Percentiles rank a stretch among this genome's conserved stretches.
Conservation (phyloP, 1,140 invertebrate genomes). For the Megalonaias nervosa region DNA sequence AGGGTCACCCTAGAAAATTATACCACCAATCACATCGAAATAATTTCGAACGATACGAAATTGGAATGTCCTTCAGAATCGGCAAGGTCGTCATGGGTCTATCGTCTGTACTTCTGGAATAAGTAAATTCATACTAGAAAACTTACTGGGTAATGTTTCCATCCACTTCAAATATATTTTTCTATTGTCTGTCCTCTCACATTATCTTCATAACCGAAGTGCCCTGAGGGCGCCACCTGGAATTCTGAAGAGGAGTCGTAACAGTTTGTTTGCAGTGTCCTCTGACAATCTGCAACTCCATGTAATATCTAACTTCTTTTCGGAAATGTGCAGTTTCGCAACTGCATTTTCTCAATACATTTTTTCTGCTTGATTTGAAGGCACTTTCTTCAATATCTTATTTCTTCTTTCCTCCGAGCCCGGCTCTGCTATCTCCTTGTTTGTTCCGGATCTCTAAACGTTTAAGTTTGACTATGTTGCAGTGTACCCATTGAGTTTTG, state of each 20-base stretch:
- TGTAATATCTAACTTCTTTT: constrained; percentile 47
- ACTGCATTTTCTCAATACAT: constrained; percentile 18
- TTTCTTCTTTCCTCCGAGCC: constrained; percentile 41
- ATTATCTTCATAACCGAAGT: constrained; percentile 35
- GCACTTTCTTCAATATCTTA: constrained; percentile 46
- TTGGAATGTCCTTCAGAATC: too few relatives aligned
- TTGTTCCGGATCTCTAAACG: constrained; percentile 35
- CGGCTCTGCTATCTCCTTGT: constrained; percentile 39
- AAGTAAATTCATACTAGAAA: constrained; percentile 49
- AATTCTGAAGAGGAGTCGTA: constrained; percentile 29
- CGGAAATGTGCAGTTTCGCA: constrained; percentile 28
- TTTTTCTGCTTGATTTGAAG: constrained; percentile 14
- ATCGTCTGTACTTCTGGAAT: too few relatives aligned
- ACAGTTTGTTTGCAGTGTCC: constrained; percentile 38
- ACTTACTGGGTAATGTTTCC: constrained; percentile 49
- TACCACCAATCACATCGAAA: too few relatives aligned
- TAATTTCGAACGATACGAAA: too few relatives aligned
- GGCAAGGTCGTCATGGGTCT: too few relatives aligned
- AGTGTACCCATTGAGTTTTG: constrained; percentile 29
- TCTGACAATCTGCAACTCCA: constrained; percentile 46
- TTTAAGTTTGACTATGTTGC: constrained; percentile 28
- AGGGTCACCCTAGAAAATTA: too few relatives aligned
- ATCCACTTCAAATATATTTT: constrained; percentile 50
- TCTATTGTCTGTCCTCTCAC: constrained; percentile 43
- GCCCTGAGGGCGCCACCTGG: not conserved